Base-by-base conservation (phyloP, 1,140 invertebrate genomes). In the Papilio dardanus region DNA sequence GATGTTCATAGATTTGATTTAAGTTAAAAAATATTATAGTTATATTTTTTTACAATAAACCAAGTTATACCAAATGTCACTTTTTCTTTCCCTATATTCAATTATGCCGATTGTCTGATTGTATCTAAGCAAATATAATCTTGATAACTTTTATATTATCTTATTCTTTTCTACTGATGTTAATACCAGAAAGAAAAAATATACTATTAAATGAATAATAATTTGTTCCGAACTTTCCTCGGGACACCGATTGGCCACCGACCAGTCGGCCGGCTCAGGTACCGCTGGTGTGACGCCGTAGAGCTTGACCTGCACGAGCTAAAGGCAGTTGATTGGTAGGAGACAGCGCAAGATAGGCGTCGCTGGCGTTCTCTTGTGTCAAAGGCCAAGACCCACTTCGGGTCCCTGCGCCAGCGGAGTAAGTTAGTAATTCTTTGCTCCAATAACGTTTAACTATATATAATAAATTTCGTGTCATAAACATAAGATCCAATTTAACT, bases 1-100 rank as follows among this genome's bases (percentile, higher is more conserved):
- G 37, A 50, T 28, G 42, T 74, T 66, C 21, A 35, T 31, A n/a
- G 37, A 50, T 46, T 50, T 35, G 5, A 75, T 71, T 71, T 50
- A 46, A 21, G 21, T 31, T 8, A 30, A 24, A 62, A 62, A 28
- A 28, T 28, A 28, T 4, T 62, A 28, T 3, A 28, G 21, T 5
- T 24, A 62, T 28, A 28, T 2, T 16, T 12, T 4, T 58, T 12
- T 62, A 28, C 14, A 58, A 28, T 14, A 0, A 14, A 58, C 54
- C 10, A 10, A 28, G 12, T 30, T 14, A 54, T 14, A 46, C 42
- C 42, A 46, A 46, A 46, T 1, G 42, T 19, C 19, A 19, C 2
- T 46, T 19, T 46, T 46, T 19, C 4, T n/a, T 1, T 46, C 4
- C 0, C 5, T 37, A 7, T 37, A 37, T 1, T 37, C 12, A 37